Conservation (phyloP, 2,888 invertebrate genomes). For the Agapostemon virescens region DNA sequence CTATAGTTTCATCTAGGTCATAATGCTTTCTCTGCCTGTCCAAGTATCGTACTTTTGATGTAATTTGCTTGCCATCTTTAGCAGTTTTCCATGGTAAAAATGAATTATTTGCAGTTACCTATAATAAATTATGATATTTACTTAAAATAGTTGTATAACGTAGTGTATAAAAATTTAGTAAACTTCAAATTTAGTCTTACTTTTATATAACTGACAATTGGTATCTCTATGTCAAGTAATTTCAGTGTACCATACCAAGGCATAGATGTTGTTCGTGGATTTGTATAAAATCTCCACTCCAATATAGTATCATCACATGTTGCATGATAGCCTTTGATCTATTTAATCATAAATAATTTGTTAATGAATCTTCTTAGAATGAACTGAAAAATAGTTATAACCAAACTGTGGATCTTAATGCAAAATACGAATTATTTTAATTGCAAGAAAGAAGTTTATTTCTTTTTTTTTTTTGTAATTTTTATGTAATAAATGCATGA, state of each 20-base stretch:
- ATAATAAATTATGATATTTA: slow-evolving; percentile 1
- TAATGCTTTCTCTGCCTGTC: slow-evolving; percentile 40
- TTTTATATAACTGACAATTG: slow-evolving; percentile 62
- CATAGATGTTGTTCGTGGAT: slow-evolving; percentile 23
- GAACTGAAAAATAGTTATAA: background rate
- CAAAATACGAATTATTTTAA: too few species aligned
- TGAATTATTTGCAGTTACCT: slow-evolving; percentile 41
- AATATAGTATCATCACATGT: slow-evolving; percentile 58
- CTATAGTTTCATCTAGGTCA: slow-evolving; percentile 46
- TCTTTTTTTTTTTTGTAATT: too few species aligned
- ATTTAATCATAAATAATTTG: slow-evolving; percentile 23
- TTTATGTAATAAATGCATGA: too few species aligned
- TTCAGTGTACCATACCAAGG: slow-evolving; percentile 58
- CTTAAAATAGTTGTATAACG: slow-evolving; percentile 1
- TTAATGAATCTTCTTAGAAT: background rate
- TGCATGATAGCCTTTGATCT: slow-evolving; percentile 58
- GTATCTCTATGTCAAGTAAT: slow-evolving; percentile 60
- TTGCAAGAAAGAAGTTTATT: too few species aligned
- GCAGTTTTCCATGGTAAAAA: slow-evolving; percentile 44
- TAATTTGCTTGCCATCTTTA: slow-evolving; percentile 10
- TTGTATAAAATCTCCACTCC: slow-evolving; percentile 57
- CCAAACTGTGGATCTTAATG: too few species aligned
- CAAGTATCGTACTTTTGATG: background rate
- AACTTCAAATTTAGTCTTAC: slow-evolving; percentile 46
- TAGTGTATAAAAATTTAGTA: background rate